Evolutionary conservation across 2,888 invertebrate species (phyloP), one percentile per base, ranked within the genome.

Genomic region (Oscheius sp.): DNA sequence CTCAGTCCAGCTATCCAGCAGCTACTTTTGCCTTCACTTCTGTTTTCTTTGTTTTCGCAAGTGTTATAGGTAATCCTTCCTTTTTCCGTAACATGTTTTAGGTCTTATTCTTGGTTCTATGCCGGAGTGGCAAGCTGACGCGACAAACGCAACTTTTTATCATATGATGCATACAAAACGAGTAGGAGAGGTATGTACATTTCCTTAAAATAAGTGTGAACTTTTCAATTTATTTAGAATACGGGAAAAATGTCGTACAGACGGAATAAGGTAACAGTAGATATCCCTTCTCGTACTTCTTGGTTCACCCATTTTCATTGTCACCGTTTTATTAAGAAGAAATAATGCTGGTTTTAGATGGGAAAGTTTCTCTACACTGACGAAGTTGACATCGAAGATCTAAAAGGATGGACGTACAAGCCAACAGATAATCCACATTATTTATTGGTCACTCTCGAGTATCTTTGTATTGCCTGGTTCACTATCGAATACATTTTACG

Each of bases 381-480:
- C 5, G 69, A 59, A 2, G 72, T 68, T 17, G 59, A 68, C n/a
- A 67, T 59, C 1, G 69, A 75, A 51, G 67, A 45, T 56, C 68
- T 56, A 68, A 67, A 51, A 66, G 72, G 57, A 33, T 74, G 75
- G 51, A 71, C 73, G 22, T 74, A 77, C 70, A 72, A 73, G 62
- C 79, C 84, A 12, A 83, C 83, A 1, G 84, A 83, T 66, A 74
- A 74, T 51, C 85, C 85, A 9, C 74, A 75, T 22, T 38, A 59
- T 9, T 59, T 65, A 17, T 73, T 85, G 5, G 70, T 80, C 1
- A 57, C 76, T 28, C 67, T 85, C 26, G 85, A 85, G 62, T 82
- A 85, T 67, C 67, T 83, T 5, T 85, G 85, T 68, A 85, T 85
- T 36, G 75, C 73, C 32, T 85, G 85, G 85, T 85, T 85, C 72